Evolutionary conservation across 2,888 invertebrate genomes (phyloP).

Genomic region (Cryptus armator): DNA sequence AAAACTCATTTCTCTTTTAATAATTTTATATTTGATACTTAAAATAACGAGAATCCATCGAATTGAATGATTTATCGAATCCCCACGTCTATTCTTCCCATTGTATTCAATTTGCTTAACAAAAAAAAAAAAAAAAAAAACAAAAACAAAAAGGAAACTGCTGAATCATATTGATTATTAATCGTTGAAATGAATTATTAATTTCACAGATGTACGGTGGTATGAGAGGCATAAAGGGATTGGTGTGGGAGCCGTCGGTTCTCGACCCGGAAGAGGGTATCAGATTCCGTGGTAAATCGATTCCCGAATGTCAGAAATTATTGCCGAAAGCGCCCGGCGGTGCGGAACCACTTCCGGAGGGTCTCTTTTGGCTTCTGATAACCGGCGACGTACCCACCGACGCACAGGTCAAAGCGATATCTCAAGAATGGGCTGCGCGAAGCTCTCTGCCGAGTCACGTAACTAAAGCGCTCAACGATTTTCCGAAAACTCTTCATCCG

Average conservation of each 20-base stretch:
- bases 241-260: conserved; percentile 98
- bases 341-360: conserved; percentile 95
- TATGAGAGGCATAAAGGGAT: conserved; percentile 97
- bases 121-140: background rate
- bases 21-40: background rate
- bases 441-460: conserved; percentile 94
- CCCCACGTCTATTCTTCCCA: too few species aligned
- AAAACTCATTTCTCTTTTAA: background rate
- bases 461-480: conserved; percentile 96
- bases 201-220: conserved; percentile 93
- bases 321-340: conserved; percentile 94
- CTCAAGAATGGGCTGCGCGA: conserved; percentile 88
- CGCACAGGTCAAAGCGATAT: conserved; percentile 88
- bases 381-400: conserved; percentile 95
- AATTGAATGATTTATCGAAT: too few species aligned
- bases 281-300: conserved; percentile 96
- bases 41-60: background rate
- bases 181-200: conserved; percentile 19
- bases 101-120: background rate
- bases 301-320: conserved; percentile 96
- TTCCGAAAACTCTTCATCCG: conserved; percentile 95
- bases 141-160: background rate
- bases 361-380: conserved; percentile 96
- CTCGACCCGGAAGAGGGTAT: conserved; percentile 98
- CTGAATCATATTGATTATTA: too few species aligned